Conservation (phyloP, 2,888 invertebrate genomes). For the Folsomia manolachei region DNA sequence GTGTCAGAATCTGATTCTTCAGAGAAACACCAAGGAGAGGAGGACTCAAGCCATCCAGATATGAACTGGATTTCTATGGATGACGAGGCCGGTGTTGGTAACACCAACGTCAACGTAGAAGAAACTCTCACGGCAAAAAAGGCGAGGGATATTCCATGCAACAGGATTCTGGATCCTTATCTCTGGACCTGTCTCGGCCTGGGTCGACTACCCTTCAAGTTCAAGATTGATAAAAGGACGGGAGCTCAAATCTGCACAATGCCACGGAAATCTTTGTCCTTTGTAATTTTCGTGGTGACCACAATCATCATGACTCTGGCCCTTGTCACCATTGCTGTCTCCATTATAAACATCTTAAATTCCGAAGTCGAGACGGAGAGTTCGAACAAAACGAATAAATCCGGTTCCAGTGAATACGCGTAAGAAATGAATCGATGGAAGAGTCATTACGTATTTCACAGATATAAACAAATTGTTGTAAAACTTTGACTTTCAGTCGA, state of each 20-base stretch:
- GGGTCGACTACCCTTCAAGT: background rate
- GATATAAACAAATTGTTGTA: too few species aligned
- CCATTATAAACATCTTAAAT: background rate
- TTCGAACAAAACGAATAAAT: too few species aligned
- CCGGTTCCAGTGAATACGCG: too few species aligned
- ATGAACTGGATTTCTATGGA: background rate
- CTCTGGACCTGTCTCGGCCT: background rate
- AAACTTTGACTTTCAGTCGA: background rate
- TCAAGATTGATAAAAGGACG: background rate
- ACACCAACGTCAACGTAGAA: background rate
- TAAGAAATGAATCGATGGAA: too few species aligned
- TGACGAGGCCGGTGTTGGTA: background rate
- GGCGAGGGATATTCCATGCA: too few species aligned
- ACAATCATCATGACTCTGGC: background rate
- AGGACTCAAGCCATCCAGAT: background rate
- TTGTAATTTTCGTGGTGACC: background rate
- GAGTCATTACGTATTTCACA: too few species aligned
- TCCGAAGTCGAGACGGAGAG: too few species aligned
- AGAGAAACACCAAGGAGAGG: background rate
- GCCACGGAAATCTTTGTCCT: background rate
- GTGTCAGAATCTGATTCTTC: background rate
- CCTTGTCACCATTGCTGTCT: background rate
- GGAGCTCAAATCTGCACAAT: background rate
- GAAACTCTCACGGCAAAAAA: too few species aligned
- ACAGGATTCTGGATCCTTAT: background rate